Conservation (phyloP, 2,113 vertebrate species). For the Malurus melanocephalus region DNA sequence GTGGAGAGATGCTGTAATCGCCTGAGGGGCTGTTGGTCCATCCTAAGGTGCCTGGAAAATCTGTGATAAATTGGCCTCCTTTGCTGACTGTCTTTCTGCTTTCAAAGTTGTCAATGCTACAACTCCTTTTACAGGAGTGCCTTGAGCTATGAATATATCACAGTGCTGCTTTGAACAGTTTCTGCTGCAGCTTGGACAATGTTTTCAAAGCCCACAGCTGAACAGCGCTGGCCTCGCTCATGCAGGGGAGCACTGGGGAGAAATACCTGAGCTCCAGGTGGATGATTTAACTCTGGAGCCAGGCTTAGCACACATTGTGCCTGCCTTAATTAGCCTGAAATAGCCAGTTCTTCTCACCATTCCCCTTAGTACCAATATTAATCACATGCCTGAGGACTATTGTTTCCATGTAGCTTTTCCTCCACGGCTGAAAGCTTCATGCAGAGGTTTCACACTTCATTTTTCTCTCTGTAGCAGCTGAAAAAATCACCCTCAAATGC, state of each 20-base stretch:
- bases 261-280: rapidly evolving
- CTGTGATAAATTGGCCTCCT: background rate
- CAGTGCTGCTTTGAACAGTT: background rate
- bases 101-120: background rate
- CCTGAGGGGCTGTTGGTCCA: background rate
- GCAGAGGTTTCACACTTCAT: background rate
- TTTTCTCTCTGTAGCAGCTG: background rate
- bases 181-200: background rate
- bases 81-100: background rate
- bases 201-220: background rate
- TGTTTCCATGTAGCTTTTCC: background rate
- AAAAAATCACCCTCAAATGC: background rate
- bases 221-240: background rate
- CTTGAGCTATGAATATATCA: background rate
- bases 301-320: background rate
- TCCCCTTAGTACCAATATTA: background rate
- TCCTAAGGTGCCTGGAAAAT: background rate
- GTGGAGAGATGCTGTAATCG: background rate
- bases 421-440: background rate
- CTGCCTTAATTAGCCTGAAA: background rate
- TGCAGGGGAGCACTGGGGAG: background rate
- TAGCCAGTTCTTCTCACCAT: background rate
- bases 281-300: background rate
- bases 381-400: background rate
- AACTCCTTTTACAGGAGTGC: background rate